phyloP scores from a whole-genome alignment of 2,797 vertebrate species.

The Hapalemur alaotrensis region DNA sequence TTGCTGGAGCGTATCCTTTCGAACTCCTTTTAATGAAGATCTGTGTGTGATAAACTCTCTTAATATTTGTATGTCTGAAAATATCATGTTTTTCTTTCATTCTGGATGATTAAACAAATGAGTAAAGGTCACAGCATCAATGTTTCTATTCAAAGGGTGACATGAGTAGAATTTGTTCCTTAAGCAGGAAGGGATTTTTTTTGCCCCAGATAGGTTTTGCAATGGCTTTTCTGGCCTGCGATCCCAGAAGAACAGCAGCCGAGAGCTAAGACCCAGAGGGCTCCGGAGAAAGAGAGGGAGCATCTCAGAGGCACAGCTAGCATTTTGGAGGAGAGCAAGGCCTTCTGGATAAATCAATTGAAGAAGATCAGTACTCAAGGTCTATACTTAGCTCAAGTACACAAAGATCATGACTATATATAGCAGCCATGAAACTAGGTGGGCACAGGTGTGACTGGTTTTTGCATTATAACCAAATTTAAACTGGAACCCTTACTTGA shows the following conservation, averaged over 20 bases:
- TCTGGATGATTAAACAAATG: neutral
- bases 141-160: neutral
- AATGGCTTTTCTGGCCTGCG: neutral
- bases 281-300: neutral
- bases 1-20: neutral
- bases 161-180: neutral
- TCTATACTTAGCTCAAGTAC: neutral
- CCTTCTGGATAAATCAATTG: neutral
- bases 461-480: neutral
- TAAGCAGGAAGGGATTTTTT: neutral
- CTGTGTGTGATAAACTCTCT: neutral
- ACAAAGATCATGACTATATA: neutral
- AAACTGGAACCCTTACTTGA: neutral
- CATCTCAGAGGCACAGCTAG: neutral
- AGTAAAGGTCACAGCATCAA: neutral
- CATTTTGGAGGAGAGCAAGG: neutral
- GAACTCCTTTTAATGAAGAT: neutral
- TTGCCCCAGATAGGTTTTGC: neutral
- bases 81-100: neutral
- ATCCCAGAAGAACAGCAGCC: neutral
- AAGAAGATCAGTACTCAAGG: neutral
- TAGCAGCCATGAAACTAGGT: neutral
- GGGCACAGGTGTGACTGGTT: neutral
- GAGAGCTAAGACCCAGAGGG: neutral
- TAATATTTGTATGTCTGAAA: neutral